These are phyloP conservation scores for Sarcoramphus papa DNA, from an alignment of 2,797 vertebrate species.

Conservation along the genomic window DNA sequence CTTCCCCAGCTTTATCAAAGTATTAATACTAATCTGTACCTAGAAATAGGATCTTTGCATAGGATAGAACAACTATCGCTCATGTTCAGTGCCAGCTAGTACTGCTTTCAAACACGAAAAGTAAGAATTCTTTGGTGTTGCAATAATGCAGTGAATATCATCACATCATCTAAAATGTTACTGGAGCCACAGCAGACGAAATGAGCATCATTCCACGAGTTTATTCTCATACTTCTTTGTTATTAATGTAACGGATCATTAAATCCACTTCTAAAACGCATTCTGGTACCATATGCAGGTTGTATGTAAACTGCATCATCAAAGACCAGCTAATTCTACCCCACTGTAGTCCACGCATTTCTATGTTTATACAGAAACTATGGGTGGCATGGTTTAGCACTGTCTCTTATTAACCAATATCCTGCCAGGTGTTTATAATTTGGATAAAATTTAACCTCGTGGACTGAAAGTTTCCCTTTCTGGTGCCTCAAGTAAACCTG, in stretches of 20 bases:
- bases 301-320: not conserved
- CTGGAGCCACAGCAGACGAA: not conserved
- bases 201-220: not conserved
- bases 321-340: not conserved
- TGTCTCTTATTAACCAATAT: conserved; percentile 27
- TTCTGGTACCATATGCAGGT: not conserved
- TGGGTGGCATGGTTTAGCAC: not conserved
- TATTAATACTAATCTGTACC: not conserved
- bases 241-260: not conserved
- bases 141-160: not conserved
- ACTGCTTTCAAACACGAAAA: not conserved
- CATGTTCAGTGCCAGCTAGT: not conserved
- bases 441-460: conserved; percentile 8
- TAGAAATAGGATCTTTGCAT: not conserved
- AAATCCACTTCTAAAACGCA: not conserved
- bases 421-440: conserved; percentile 17
- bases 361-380: not conserved
- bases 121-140: not conserved
- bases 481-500: not conserved
- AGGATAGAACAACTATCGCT: not conserved
- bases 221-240: not conserved
- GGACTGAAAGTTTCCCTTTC: not conserved
- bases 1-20: not conserved
- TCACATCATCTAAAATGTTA: not conserved
- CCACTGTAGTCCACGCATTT: not conserved